Evolutionary conservation across 2,113 vertebrate species (phyloP), one percentile per base, ranked within the genome.

Genomic region (Enhydra lutris): DNA sequence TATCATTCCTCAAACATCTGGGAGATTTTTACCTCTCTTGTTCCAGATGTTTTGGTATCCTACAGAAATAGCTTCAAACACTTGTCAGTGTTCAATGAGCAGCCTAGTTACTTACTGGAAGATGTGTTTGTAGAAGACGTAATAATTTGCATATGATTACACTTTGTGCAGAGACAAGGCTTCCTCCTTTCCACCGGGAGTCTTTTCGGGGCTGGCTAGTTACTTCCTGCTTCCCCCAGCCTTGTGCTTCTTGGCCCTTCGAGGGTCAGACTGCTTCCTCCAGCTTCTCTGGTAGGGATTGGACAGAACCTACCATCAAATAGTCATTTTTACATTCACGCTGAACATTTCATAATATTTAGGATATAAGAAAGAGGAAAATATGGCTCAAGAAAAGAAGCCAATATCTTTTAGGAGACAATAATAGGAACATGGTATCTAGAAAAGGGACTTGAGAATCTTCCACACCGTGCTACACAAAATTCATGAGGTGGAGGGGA

Each of bases 61-160:
- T 84, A 17, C 42, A 82, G 83, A 97, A 91, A 96, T 79, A 84
- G 74, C 85, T 73, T 96, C 71, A 93, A 39, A 86, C 79, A 61
- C 76, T 93, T 96, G 57, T 92, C 89, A 94, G 80, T 78, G n/a
- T 50, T 96, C 87, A 91, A 71, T 55, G 71, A 94, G 23, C 45
- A 97, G 79, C 76, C 63, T 81, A 1, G 14, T 92, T 95, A 65
- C 81, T 89, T 82, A 86, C 20, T 95, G 84, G 93, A 97, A 94
- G 82, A 96, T 52, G 45, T 85, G 76, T 95, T 91, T 93, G 84
- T 63, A 61, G 74, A 73, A 90, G 88, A 89, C 78, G 61, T 89
- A 36, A 92, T 97, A 94, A 95, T 97, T 96, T 97, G 91, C 95
- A 92, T 88, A 57, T 15, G 76, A 96, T 97, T 96, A 95, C 21